These are phyloP conservation scores for Poecilia wingei DNA, from an alignment of 2,797 vertebrate species.

Conservation along the genomic window DNA sequence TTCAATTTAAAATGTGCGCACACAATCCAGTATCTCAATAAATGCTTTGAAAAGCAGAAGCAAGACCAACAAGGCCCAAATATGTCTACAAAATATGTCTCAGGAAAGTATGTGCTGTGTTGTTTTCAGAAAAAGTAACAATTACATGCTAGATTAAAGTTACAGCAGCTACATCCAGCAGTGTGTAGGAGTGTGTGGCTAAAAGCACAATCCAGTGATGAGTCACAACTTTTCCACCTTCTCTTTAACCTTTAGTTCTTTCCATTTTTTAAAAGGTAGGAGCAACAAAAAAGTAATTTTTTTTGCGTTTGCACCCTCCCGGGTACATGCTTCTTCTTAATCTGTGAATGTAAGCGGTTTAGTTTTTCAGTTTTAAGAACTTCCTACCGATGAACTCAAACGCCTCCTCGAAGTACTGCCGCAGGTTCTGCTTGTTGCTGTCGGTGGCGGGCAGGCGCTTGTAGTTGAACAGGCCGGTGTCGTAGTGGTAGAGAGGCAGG, in stretches of 20 bases:
- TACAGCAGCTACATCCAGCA: neutral
- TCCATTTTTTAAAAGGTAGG: neutral
- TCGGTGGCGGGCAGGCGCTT: constrained; percentile 96
- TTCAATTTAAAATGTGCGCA: neutral
- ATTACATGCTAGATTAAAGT: neutral
- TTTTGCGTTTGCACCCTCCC: neutral
- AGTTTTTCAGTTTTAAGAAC: neutral
- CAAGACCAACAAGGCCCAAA: neutral
- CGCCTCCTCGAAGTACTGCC: constrained; percentile 99
- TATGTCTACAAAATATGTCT: neutral
- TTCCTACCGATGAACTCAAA: constrained; percentile 97
- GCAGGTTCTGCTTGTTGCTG: constrained; percentile 99
- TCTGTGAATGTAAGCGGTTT: neutral
- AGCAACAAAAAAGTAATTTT: neutral
- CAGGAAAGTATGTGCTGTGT: neutral
- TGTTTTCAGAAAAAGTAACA: neutral
- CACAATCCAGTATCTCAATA: neutral
- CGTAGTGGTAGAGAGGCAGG: constrained; percentile 95
- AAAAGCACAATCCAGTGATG: neutral
- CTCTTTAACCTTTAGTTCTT: neutral
- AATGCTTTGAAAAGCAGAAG: neutral
- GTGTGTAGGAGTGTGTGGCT: constrained; percentile 7
- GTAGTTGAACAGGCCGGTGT: constrained; percentile 92
- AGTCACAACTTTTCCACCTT: neutral
- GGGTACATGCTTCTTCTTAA: neutral